Evolutionary conservation across 1,140 invertebrate genomes (phyloP).

Genomic region (Bilobella aurantiaca): DNA sequence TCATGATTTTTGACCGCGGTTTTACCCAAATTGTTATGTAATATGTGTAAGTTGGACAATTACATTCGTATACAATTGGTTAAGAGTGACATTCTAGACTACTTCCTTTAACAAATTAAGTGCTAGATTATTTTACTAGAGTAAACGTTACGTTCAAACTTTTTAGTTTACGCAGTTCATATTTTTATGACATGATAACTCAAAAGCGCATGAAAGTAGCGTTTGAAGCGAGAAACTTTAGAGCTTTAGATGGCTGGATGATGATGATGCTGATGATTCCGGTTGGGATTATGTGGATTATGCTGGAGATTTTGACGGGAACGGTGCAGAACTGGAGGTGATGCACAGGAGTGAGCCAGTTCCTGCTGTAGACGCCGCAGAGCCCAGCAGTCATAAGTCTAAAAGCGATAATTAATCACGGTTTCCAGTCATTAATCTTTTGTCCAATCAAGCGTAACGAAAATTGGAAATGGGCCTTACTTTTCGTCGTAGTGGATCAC

Average conservation of each 20-base stretch:
- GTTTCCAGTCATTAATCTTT: background rate
- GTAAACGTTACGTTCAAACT: too few relatives aligned
- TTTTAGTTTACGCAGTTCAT: too few relatives aligned
- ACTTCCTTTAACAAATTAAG: too few relatives aligned
- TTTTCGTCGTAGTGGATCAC: conserved; percentile 33
- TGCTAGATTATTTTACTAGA: too few relatives aligned
- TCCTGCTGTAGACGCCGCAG: conserved; percentile 32
- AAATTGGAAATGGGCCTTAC: too few relatives aligned
- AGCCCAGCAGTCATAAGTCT: conserved; percentile 35
- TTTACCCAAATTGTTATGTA: too few relatives aligned
- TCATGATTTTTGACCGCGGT: too few relatives aligned
- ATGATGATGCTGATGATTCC: conserved; percentile 17
- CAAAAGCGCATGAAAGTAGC: background rate
- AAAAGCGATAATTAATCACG: conserved; percentile 6
- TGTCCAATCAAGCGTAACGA: background rate
- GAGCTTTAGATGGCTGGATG: background rate
- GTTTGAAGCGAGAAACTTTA: background rate
- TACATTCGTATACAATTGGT: too few relatives aligned
- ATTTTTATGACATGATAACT: background rate
- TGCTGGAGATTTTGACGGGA: conserved; percentile 22
- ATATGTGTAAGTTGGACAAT: too few relatives aligned
- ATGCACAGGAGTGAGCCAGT: conserved; percentile 30
- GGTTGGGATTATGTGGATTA: background rate
- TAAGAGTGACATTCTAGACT: too few relatives aligned
- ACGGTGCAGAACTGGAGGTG: conserved; percentile 29